Base-by-base conservation (phyloP, 1,140 invertebrate genomes). In the Lepidurus packardi region DNA sequence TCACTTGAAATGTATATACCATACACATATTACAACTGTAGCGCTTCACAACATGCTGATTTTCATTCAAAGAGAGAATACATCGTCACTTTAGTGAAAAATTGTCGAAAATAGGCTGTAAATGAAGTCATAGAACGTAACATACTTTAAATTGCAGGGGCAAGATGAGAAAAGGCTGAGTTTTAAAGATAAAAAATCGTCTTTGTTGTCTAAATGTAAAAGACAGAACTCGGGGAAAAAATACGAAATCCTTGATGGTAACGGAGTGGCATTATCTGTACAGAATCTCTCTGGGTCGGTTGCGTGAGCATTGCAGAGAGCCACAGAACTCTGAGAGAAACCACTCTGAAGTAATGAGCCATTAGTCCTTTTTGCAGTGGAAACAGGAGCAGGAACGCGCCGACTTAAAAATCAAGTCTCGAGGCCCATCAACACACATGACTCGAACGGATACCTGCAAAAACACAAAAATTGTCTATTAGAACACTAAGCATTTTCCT, bases 381-480 rank as follows among this genome's bases (percentile, higher is more conserved):
- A 92, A 94, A 85, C 93, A 95, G 9, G 90, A 88, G 84, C 93
- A 95, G n/a, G 88, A 89, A 75, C 90, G 88, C 4, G 93, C 93
- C 2, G 93, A 94, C 85, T 94, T 94, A 83, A 95, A 95, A 43
- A 90, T 89, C 73, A 94, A 85, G 82, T 91, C 90, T 80, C 90
- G 87, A 77, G 90, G 87, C 3, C 93, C 93, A 24, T 92, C 91
- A 74, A 93, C 85, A 83, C 93, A 95, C 80, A 91, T 86, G 0
- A 94, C 92, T 80, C 87, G 86, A 11, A 91, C 90, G 76, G 88
- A 88, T 42, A 91, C 87, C 88, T 92, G 87, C 45, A 87, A 87
- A 79, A 81, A 77, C 82, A 82, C 80, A 82, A 79, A 78, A 79
- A 78, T 53, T 7, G 74, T 24, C 41, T 43, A 7, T 75, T 53